Evolutionary conservation across 1,140 invertebrate genomes (phyloP).

Genomic region (Pemphigus obesinymphae): DNA sequence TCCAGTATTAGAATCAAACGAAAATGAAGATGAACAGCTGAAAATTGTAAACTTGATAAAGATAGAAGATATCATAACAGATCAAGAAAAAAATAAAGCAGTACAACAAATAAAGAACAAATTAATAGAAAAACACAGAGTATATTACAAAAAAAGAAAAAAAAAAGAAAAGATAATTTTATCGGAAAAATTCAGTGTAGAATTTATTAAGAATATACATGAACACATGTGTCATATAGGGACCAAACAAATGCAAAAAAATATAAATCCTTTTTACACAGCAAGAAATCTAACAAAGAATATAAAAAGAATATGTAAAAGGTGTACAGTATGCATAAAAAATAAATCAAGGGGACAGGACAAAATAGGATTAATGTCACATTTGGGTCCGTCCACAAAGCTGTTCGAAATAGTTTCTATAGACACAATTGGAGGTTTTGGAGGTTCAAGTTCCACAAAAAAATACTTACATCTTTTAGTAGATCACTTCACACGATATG

Average conservation of each 20-base stretch:
- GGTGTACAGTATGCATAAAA: not conserved
- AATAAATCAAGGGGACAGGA: constrained; percentile 48
- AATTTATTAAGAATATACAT: constrained; percentile 46
- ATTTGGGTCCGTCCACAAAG: constrained; percentile 49
- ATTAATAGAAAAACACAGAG: not conserved
- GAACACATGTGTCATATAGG: constrained; percentile 36
- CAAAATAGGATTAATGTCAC: constrained; percentile 46
- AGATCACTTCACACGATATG: not conserved
- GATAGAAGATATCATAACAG: not conserved
- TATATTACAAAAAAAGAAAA: not conserved
- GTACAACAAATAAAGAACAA: not conserved
- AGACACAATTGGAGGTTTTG: constrained; percentile 47
- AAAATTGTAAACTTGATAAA: constrained; percentile 3
- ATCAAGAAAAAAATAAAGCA: not conserved
- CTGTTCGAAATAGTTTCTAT: constrained; percentile 50
- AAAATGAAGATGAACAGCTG: constrained; percentile 43
- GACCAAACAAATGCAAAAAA: constrained; percentile 45
- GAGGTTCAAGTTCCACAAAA: constrained; percentile 43
- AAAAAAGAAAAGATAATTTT: constrained; percentile 42
- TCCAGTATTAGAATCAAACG: constrained; percentile 44
- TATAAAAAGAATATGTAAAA: constrained; percentile 46
- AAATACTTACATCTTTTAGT: constrained; percentile 38
- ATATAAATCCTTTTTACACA: constrained; percentile 45
- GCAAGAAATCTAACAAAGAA: constrained; percentile 45
- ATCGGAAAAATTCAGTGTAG: constrained; percentile 20